A percentile compares a stretch with the other conserved stretches of the same genome.
Evolutionary conservation across 1,140 invertebrate genomes (phyloP).

Genomic region (Leptonema lineaticorne): DNA sequence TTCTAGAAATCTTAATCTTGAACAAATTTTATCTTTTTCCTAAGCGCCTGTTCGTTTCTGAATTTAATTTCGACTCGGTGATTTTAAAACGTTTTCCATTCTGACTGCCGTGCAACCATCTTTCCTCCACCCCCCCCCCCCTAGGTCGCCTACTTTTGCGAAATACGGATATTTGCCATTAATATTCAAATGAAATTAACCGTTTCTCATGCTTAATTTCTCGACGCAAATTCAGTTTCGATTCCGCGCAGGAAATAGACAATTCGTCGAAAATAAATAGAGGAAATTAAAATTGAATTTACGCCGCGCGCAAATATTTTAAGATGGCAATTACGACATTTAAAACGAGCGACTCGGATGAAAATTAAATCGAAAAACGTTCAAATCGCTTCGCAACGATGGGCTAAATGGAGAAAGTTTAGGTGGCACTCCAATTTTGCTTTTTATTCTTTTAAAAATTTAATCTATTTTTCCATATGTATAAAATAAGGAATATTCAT

Average conservation of each 20-base stretch:
- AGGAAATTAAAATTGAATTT: conserved; percentile 5
- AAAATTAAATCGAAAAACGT: neutral
- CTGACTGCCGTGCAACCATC: too few species aligned
- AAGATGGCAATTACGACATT: neutral
- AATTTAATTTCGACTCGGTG: too few species aligned
- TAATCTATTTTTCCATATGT: neutral
- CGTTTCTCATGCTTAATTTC: conserved; percentile 16
- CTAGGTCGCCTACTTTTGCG: neutral
- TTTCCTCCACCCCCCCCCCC: too few species aligned
- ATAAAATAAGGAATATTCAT: too few species aligned
- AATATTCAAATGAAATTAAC: conserved; percentile 18
- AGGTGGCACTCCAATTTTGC: neutral
- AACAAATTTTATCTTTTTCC: too few species aligned
- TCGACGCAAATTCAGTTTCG: conserved; percentile 13
- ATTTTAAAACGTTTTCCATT: too few species aligned
- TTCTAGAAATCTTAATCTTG: too few species aligned
- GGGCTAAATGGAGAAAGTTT: too few species aligned
- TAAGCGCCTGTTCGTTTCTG: too few species aligned
- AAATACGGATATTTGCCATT: conserved; percentile 4
- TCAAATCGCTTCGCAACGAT: neutral
- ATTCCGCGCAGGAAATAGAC: conserved; percentile 16
- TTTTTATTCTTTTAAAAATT: neutral
- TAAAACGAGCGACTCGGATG: neutral
- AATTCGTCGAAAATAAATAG: conserved; percentile 5
- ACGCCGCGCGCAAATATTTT: neutral